Evolutionary conservation across 2,797 vertebrate species (phyloP).

Genomic region (Pseudocheirus occidentalis): DNA sequence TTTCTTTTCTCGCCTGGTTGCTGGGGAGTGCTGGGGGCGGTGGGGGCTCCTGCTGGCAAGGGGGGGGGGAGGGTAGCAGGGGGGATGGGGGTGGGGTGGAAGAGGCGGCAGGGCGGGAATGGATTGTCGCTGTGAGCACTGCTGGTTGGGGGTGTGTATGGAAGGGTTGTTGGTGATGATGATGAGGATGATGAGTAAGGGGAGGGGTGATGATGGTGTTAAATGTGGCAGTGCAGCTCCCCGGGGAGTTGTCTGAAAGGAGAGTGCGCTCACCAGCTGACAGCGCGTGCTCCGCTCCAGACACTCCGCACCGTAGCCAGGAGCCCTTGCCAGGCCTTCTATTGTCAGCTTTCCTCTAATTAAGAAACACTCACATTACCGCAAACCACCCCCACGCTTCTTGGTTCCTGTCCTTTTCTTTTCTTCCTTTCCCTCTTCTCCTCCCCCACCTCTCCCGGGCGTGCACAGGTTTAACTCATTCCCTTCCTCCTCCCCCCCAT

Average conservation of each 20-base stretch:
- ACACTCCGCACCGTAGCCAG: constrained; percentile 91
- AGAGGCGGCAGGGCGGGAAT: constrained; percentile 64
- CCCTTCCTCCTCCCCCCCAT: background rate
- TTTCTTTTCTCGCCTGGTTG: constrained; percentile 80
- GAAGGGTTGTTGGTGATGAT: constrained; percentile 56
- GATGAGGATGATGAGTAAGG: constrained; percentile 77
- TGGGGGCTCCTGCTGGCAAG: constrained; percentile 76
- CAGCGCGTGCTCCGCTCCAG: constrained; percentile 94
- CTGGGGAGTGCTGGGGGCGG: constrained; percentile 81
- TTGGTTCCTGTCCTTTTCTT: constrained; percentile 72
- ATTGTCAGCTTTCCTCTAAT: constrained; percentile 86
- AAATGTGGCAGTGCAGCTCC: constrained; percentile 86
- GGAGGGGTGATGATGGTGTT: constrained; percentile 80
- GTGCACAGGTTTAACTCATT: constrained; percentile 67
- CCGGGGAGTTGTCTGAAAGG: constrained; percentile 90
- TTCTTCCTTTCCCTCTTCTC: constrained; percentile 67
- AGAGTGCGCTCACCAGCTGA: constrained; percentile 98
- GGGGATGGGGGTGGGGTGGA: constrained; percentile 70
- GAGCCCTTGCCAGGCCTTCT: constrained; percentile 85
- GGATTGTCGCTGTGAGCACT: constrained; percentile 51
- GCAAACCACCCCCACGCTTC: constrained; percentile 69
- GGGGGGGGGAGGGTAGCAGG: constrained; percentile 78
- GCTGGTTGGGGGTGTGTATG: constrained; percentile 58
- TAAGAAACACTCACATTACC: constrained; percentile 88
- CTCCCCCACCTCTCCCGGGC: background rate